Base-by-base conservation (phyloP, 1,140 invertebrate species). In the Hylyphantes graminicola region DNA sequence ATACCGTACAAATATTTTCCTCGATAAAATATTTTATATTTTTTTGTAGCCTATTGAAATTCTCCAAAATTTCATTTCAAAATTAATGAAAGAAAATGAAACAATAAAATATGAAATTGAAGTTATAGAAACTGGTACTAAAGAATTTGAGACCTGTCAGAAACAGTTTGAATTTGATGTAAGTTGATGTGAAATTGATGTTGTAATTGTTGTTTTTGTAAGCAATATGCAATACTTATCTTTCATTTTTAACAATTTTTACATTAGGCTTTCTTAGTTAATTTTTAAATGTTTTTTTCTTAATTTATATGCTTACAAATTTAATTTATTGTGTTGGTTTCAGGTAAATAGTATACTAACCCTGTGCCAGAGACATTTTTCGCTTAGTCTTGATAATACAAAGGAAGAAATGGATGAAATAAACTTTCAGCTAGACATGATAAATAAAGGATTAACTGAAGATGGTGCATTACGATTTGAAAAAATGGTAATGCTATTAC, bases 31-130 rank as follows among this genome's bases (percentile, higher is more conserved):
- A 74, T 57, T 57, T 35, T 11, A 17, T 35, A 9, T 59, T 13
- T 17, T 59, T 55, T 74, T 72, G 17, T 11, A 74, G 72, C 15
- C 57, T 19, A 74, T 74, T 21, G 54, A 59, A 13, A 57, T 74
- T 55, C 35, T 74, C 9, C 0, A 12, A 19, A 10, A 48, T 12
- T 74, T 59, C 57, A 21, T 57, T 15, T 15, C 6, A 13, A 13
- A 57, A 7, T 19, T 74, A 15, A 21, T 57, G 6, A 74, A 57
- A 74, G 72, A 74, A 48, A 21, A 74, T 19, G 19, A 19, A n/a
- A 7, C 15, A 7, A 7, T 74, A 13, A 74, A 35, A 59, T 13
- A 15, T 74, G 72, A 74, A 74, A 74, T 59, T 11, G 19, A 48
- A 7, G 51, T 74, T 17, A 3, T 74, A 19, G 21, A 17, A 57